Conservation (phyloP, 2,888 invertebrate species). For the Andrena flavipes region DNA sequence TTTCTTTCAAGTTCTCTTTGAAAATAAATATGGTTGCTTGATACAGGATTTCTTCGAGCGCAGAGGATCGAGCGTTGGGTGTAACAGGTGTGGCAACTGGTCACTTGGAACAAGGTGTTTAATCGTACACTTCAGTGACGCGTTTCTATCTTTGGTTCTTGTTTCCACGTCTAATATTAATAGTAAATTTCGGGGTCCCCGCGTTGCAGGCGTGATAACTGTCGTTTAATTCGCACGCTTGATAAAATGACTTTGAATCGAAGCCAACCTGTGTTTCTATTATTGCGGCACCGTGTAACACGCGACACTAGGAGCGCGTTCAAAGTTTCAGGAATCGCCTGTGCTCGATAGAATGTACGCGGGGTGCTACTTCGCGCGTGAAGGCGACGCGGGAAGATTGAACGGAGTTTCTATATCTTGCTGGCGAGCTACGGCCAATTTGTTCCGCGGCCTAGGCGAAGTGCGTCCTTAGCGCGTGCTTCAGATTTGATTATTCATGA, state of each 20-base stretch:
- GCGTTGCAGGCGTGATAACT: conserved; percentile 22
- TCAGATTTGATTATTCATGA: background rate
- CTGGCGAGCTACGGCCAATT: background rate
- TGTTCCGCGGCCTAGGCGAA: background rate
- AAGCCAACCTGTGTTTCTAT: conserved; percentile 66
- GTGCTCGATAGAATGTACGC: background rate
- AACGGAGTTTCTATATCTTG: background rate
- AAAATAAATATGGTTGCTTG: too few species aligned
- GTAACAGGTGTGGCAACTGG: too few species aligned
- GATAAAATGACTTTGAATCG: conserved; percentile 54
- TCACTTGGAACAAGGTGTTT: too few species aligned
- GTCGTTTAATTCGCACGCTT: conserved; percentile 38
- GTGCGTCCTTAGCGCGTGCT: background rate
- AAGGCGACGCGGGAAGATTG: background rate
- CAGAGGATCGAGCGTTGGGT: too few species aligned
- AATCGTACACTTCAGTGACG: too few species aligned
- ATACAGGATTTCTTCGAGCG: too few species aligned
- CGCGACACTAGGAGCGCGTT: background rate
- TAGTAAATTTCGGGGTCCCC: background rate
- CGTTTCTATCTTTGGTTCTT: too few species aligned
- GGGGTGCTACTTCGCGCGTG: background rate
- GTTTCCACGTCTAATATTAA: background rate
- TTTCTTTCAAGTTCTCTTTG: too few species aligned
- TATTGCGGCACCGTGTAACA: conserved; percentile 41
- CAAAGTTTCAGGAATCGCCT: background rate